Evolutionary conservation across 1,140 invertebrate genomes (phyloP), one percentile per base, ranked within the genome.

Genomic region (Sinella curviseta): DNA sequence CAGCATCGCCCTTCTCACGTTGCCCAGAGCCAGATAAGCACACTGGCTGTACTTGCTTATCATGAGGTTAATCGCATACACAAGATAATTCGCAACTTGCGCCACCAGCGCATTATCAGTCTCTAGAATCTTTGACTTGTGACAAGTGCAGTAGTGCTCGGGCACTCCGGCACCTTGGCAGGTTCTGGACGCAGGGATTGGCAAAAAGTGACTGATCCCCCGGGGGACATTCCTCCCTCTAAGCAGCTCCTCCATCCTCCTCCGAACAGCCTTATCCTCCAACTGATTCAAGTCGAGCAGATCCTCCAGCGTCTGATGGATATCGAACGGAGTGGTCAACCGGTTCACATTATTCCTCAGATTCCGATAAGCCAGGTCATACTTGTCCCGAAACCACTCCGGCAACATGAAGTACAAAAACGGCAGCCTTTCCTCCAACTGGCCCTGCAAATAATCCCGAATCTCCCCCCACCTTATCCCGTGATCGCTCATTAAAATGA

Each of bases 401-500:
- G 83, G 83, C 4, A 82, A 36, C 1, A 78, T 26, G n/a, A 82
- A 76, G 28, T 76, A 79, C 1, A 83, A 36, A 36, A 83, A 78
- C 3, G 83, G 83, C 79, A 83, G 77, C n/a, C 77, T 31, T 39
- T 82, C 83, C 77, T 83, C 83, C 20, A 82, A 30, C 65, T 77
- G 54, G 12, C 83, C 83, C 74, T 82, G 83, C 3, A 33, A 33
- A 12, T 74, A 82, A 1, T 77, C 28, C 55, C 81, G 86, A 28
- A 95, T 91, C 1, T 88, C 88, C 0, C 96, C 96, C 88, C 94
- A 97, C 33, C 97, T 87, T 84, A 96, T 92, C 0, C 97, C 97
- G 86, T 98, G 97, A 86, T 99, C 97, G 84, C 95, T 97, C 83
- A 96, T 89, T 24, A 97, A 90, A 36, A 98, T 89, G 0, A 98